phyloP scores from a whole-genome alignment of 2,888 invertebrate species.

The Catocala sponsa region DNA sequence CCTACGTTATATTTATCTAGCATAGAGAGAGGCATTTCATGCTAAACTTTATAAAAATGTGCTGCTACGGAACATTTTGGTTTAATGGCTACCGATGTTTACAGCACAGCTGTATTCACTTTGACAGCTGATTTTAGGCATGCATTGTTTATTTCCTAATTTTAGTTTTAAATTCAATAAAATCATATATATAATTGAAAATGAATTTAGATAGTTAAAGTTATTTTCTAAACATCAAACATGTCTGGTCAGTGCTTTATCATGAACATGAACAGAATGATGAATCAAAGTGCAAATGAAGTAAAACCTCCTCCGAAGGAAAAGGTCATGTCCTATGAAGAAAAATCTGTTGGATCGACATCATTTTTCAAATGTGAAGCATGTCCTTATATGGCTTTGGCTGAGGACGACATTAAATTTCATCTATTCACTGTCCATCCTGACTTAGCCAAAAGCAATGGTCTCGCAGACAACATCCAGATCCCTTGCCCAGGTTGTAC shows the following conservation, averaged over 20 bases:
- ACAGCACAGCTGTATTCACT: conserved; percentile 49
- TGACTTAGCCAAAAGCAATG: conserved; percentile 83
- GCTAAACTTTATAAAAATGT: too few relatives aligned
- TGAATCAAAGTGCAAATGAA: conserved; percentile 49
- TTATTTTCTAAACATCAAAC: conserved; percentile 17
- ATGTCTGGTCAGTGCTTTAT: conserved; percentile 68
- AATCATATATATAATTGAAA: not conserved
- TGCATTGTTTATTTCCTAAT: conserved; percentile 7
- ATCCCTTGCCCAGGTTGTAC: conserved; percentile 91
- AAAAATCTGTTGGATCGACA: conserved; percentile 83
- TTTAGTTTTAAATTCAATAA: not conserved
- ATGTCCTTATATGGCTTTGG: conserved; percentile 86
- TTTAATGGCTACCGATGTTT: conserved; percentile 30
- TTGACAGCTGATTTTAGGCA: not conserved
- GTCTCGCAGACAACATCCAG: conserved; percentile 84
- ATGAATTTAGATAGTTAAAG: conserved; percentile 6
- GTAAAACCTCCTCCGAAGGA: conserved; percentile 62
- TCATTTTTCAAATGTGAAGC: conserved; percentile 86
- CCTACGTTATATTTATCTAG: too few relatives aligned
- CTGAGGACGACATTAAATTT: conserved; percentile 85
- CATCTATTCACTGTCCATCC: conserved; percentile 84
- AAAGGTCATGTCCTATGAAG: conserved; percentile 83
- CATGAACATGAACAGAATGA: conserved; percentile 61
- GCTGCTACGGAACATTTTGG: too few relatives aligned
- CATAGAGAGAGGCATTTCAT: too few relatives aligned